Conservation (phyloP, 2,113 vertebrate genomes). For the Petrocephalus microphthalmus region DNA sequence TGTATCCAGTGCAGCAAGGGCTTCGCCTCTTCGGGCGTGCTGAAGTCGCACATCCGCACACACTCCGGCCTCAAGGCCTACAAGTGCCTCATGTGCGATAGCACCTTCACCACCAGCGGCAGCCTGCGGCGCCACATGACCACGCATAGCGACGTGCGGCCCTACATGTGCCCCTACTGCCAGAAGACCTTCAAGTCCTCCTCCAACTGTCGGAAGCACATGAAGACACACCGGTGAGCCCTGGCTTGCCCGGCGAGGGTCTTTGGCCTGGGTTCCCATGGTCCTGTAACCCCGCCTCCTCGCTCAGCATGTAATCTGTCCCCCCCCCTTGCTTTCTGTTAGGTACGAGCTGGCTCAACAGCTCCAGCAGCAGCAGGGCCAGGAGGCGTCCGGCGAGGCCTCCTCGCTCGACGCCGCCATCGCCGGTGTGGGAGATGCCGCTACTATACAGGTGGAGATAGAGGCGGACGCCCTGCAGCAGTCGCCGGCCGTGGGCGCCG, state of each 20-base stretch:
- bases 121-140: conserved; percentile 93
- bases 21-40: conserved; percentile 92
- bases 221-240: conserved; percentile 90
- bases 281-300: background rate
- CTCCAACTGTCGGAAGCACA: conserved; percentile 96
- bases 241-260: background rate
- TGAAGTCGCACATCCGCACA: conserved; percentile 92
- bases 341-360: conserved; percentile 95
- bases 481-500: conserved; percentile 47
- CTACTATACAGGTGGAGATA: conserved; percentile 79
- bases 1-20: conserved; percentile 92
- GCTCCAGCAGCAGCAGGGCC: conserved; percentile 78
- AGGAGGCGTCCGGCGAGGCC: conserved; percentile 52
- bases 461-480: conserved; percentile 69
- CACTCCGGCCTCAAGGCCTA: conserved; percentile 93
- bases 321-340: no score
- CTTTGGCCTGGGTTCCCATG: background rate
- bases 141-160: conserved; percentile 89
- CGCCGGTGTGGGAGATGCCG: conserved; percentile 63
- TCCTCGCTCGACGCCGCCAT: conserved; percentile 65
- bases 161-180: conserved; percentile 98
- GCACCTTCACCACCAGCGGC: conserved; percentile 92
- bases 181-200: conserved; percentile 98
- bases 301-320: background rate
- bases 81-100: conserved; percentile 87